Evolutionary conservation across 1,140 invertebrate genomes (phyloP).

Genomic region (Pentalonia nigronervosa): DNA sequence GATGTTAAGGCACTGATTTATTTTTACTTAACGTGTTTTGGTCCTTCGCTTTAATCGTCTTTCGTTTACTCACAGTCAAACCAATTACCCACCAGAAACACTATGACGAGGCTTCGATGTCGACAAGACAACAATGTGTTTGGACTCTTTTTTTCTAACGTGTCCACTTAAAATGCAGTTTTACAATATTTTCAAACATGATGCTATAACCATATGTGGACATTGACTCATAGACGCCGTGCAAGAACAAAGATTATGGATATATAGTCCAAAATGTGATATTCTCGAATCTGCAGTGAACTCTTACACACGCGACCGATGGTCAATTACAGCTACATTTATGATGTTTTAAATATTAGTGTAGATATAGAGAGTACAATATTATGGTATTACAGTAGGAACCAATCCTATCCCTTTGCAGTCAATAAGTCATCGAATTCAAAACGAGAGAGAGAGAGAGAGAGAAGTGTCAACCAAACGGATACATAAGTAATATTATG

Average conservation of each 20-base stretch:
- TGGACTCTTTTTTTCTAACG: not conserved
- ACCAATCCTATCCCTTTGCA: not conserved
- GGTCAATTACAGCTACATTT: not conserved
- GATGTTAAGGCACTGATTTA: not conserved
- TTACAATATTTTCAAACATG: not conserved
- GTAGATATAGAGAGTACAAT: too few relatives aligned
- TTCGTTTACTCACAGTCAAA: not conserved
- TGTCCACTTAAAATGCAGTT: not conserved
- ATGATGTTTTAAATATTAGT: not conserved
- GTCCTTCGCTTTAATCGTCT: too few relatives aligned
- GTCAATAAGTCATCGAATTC: not conserved
- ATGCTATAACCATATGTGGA: not conserved
- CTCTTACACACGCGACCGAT: not conserved
- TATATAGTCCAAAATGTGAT: not conserved
- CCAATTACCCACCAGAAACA: not conserved
- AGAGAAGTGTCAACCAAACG: not conserved
- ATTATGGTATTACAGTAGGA: too few relatives aligned
- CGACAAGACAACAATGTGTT: not conserved
- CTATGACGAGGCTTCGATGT: not conserved
- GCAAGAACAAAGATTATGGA: not conserved
- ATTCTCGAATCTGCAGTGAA: not conserved
- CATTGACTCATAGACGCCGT: not conserved
- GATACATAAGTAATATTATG: too few relatives aligned
- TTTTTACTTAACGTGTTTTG: not conserved
- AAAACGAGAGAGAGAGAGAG: not conserved